Evolutionary conservation across 1,140 invertebrate genomes (phyloP), one percentile per base, ranked within the genome.

Genomic region (Musca domestica): DNA sequence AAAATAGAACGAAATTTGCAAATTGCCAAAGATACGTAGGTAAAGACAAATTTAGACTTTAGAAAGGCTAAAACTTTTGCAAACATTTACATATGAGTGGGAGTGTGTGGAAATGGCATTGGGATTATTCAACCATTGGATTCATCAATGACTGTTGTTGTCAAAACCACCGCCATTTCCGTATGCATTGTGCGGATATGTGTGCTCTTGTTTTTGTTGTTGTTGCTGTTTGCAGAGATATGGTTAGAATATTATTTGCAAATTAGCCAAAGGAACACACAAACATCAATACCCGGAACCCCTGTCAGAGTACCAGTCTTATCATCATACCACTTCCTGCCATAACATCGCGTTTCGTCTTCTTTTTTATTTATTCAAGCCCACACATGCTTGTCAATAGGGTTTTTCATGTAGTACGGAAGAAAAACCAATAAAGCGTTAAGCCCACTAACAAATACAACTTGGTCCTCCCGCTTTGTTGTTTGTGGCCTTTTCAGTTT

Each of bases 361-460:
- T 27, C 20, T 34, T 34, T 19, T 17, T 34, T 61, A 10, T 61
- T 61, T 61, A 61, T n/a, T 61, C 12, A 61, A 54, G 17, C 17
- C 56, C 48, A 51, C 20, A 61, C 56, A 30, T 61, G 56, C n/a
- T 61, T 61, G 56, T 41, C 56, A 61, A 61, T 61, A 61, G 20
- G 17, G 34, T 61, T 6, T 25, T 54, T 2, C 22, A 23, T 52
- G 49, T 51, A 30, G 4, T 1, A n/a, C 54, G 34, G 17, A 41
- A 23, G 41, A 17, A 52, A 47, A 79, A 77, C 77, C 77, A 79
- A 79, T 79, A 79, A 79, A 79, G 67, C 77, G 74, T 77, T 71
- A 79, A 79, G 77, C 77, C 71, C 73, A 73, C 73, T 23, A 41
- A 46, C 27, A 41, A 41, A 41, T 41, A 41, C 34, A 41, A 41